A percentile compares a stretch with the other conserved stretches of the same genome.
Conservation (phyloP, 2,113 vertebrate genomes). For the Colistium nudipinnis region DNA sequence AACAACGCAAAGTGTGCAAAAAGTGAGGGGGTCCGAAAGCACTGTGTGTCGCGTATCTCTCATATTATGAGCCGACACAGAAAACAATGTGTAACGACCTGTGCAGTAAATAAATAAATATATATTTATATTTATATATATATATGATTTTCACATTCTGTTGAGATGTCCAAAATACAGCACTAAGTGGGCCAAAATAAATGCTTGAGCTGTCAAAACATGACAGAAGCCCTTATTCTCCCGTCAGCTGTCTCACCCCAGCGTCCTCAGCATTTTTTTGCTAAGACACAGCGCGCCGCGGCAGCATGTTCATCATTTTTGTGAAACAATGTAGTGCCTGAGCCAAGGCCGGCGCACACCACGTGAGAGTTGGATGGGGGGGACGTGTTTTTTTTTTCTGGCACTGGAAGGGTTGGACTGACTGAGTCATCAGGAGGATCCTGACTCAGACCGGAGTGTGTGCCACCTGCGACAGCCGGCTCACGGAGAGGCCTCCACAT, state of each 20-base stretch:
- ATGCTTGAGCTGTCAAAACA: constrained; percentile 32
- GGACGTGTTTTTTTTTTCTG: constrained; percentile 1
- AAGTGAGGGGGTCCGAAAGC: not conserved
- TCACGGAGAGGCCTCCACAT: not conserved
- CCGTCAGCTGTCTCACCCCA: constrained; percentile 40
- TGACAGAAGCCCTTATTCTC: constrained; percentile 22
- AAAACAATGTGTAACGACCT: constrained; percentile 7
- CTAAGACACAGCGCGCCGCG: constrained; percentile 24
- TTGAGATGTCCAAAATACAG: constrained; percentile 7
- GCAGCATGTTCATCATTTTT: constrained; percentile 26
- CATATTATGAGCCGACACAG: not conserved
- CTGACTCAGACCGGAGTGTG: not conserved
- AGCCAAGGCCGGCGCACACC: not conserved
- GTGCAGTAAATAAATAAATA: constrained; percentile 14
- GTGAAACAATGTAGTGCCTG: not conserved
- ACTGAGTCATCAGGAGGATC: constrained; percentile 5
- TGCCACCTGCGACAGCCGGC: constrained; percentile 32
- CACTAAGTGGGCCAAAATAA: constrained; percentile 17
- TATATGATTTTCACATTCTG: constrained; percentile 15
- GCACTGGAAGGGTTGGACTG: not conserved
- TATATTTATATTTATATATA: constrained; percentile 7
- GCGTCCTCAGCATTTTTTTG: constrained; percentile 60
- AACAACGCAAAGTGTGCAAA: not conserved
- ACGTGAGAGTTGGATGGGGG: not conserved
- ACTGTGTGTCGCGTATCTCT: not conserved